Evolutionary conservation across 1,140 invertebrate species (phyloP).

Genomic region (Psix sp.): DNA sequence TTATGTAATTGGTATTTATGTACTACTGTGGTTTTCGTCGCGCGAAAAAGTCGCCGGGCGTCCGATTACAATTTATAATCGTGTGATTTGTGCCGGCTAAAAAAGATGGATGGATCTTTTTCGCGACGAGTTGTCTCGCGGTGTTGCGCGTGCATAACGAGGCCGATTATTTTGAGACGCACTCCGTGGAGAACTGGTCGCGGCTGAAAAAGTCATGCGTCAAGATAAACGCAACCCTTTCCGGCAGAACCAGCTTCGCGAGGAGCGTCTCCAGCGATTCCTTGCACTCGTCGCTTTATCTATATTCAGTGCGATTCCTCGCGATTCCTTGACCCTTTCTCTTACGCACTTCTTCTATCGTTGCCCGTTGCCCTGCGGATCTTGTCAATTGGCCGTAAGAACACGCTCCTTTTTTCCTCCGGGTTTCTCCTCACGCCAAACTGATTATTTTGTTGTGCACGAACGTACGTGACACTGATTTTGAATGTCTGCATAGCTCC

Average conservation of each 20-base stretch:
- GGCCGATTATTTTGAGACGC: conserved; percentile 28
- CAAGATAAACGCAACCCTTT: conserved; percentile 66
- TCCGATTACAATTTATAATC: conserved; percentile 56
- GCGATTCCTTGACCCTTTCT: conserved; percentile 19
- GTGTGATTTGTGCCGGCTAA: conserved; percentile 37
- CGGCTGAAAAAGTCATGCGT: conserved; percentile 56
- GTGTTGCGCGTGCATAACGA: conserved; percentile 29
- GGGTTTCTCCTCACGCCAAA: no score
- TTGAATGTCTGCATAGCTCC: no score
- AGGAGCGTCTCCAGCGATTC: not conserved
- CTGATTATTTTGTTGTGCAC: no score
- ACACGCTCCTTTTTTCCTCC: no score
- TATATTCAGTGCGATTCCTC: conserved; percentile 27
- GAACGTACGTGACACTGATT: no score
- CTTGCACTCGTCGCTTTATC: conserved; percentile 1
- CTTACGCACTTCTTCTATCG: no score
- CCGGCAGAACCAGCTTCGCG: conserved; percentile 55
- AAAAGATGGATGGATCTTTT: conserved; percentile 34
- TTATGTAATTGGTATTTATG: conserved; percentile 59
- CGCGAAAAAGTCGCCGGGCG: conserved; percentile 33
- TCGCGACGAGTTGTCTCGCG: conserved; percentile 18
- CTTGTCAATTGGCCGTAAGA: no score
- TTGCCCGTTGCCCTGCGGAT: no score
- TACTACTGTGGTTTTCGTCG: conserved; percentile 17
- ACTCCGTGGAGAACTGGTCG: no score